Conservation (phyloP, 2,797 vertebrate genomes). For the Cuculus canorus region DNA sequence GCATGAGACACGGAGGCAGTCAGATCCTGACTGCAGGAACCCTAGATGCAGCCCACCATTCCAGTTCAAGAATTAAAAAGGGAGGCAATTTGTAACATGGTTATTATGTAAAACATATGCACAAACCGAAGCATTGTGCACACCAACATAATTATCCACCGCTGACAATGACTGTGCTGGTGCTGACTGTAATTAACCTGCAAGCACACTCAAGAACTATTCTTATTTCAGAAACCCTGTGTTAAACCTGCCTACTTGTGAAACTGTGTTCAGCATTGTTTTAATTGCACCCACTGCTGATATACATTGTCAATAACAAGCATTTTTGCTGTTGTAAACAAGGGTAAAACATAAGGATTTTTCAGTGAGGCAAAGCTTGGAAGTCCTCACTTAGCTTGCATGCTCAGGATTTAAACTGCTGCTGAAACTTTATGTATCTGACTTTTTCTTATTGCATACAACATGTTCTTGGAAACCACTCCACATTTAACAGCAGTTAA, state of each 20-base stretch:
- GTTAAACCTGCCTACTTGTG: constrained; percentile 20
- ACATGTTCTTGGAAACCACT: constrained; percentile 76
- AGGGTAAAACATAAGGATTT: background rate
- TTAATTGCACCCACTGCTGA: constrained; percentile 21
- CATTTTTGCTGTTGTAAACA: constrained; percentile 1
- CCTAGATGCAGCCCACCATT: fast-evolving
- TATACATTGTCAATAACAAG: background rate
- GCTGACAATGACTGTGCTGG: constrained; percentile 3
- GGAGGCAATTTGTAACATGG: background rate
- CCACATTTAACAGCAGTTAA: constrained; percentile 70
- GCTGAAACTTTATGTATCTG: constrained; percentile 44
- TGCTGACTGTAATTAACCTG: constrained; percentile 49
- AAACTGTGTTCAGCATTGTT: background rate
- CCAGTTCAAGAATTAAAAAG: background rate
- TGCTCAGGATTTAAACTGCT: constrained; percentile 29
- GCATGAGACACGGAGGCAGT: background rate
- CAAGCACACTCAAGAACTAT: constrained; percentile 21
- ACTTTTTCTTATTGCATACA: constrained; percentile 65
- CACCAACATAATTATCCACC: background rate
- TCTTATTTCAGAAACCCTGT: constrained; percentile 3
- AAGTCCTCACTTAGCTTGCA: background rate
- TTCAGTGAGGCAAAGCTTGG: background rate
- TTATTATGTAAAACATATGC: constrained; percentile 24
- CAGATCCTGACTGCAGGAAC: background rate
- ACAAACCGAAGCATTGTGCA: background rate